Evolutionary conservation across 2,113 vertebrate species (phyloP).

Genomic region (Hippocampus mohnikei): DNA sequence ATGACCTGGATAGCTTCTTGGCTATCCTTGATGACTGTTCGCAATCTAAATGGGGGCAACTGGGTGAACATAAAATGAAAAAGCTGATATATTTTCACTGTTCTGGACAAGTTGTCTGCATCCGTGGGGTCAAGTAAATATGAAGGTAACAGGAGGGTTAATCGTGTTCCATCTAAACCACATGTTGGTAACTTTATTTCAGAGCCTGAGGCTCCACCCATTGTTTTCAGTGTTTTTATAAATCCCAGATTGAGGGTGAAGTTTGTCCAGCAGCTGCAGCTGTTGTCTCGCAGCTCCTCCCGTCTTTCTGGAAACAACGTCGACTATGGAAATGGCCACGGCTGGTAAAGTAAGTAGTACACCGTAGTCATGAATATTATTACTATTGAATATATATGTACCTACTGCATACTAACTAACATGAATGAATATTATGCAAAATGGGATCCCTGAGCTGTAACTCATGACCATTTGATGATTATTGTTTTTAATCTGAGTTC

Average conservation of each 20-base stretch:
- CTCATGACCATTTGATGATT: background rate
- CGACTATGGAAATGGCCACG: slow-evolving; percentile 42
- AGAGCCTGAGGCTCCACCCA: background rate
- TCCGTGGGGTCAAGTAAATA: background rate
- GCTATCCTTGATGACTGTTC: background rate
- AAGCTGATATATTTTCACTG: background rate
- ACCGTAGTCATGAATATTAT: background rate
- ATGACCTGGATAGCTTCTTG: background rate
- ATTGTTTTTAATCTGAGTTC: background rate
- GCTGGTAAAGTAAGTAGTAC: slow-evolving; percentile 50
- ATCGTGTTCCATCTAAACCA: background rate
- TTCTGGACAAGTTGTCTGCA: background rate
- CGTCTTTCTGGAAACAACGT: background rate
- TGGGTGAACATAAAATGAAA: background rate
- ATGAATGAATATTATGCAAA: background rate
- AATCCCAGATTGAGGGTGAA: background rate
- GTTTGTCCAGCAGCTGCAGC: background rate
- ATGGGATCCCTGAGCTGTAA: background rate
- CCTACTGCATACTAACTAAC: too few relatives aligned
- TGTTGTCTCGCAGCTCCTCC: background rate
- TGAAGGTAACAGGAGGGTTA: background rate
- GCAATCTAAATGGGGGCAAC: background rate
- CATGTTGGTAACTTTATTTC: background rate
- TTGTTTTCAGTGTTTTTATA: background rate
- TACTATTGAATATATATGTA: too few relatives aligned